Conservation (phyloP, 1,140 invertebrate genomes). For the Penaeus vannamei region DNA sequence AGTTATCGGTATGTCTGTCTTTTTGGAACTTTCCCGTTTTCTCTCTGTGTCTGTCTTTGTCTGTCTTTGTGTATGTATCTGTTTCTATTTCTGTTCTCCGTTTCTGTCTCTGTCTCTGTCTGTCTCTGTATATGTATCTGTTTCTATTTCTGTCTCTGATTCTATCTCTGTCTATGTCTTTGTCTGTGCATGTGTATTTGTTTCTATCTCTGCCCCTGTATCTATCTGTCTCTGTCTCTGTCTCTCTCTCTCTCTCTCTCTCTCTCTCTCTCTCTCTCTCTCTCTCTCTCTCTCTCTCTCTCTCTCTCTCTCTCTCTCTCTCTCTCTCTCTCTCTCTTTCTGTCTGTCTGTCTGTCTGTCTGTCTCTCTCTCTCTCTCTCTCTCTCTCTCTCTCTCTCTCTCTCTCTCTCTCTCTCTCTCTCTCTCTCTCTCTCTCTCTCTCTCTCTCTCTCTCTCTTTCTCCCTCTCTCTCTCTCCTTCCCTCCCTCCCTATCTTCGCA, state of each 20-base stretch:
- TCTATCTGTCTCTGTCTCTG: background rate
- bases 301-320: constrained; percentile 28
- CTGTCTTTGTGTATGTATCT: too few species aligned
- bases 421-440: background rate
- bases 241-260: constrained; percentile 11
- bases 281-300: background rate
- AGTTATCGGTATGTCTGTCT: background rate
- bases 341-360: background rate
- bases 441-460: constrained; percentile 25
- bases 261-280: constrained; percentile 31
- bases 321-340: too few species aligned
- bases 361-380: background rate
- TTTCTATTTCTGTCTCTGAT: too few species aligned
- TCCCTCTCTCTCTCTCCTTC: too few species aligned
- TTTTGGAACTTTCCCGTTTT: too few species aligned
- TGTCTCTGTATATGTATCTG: too few species aligned
- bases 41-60: too few species aligned
- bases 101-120: too few species aligned
- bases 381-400: constrained; percentile 11
- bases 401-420: constrained; percentile 31
- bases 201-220: background rate
- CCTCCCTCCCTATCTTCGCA: too few species aligned
- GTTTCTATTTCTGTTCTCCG: too few species aligned
- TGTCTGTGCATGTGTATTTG: too few species aligned
- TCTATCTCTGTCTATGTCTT: too few species aligned